Base-by-base conservation (phyloP, 2,797 vertebrate genomes). In the Pterois miles region DNA sequence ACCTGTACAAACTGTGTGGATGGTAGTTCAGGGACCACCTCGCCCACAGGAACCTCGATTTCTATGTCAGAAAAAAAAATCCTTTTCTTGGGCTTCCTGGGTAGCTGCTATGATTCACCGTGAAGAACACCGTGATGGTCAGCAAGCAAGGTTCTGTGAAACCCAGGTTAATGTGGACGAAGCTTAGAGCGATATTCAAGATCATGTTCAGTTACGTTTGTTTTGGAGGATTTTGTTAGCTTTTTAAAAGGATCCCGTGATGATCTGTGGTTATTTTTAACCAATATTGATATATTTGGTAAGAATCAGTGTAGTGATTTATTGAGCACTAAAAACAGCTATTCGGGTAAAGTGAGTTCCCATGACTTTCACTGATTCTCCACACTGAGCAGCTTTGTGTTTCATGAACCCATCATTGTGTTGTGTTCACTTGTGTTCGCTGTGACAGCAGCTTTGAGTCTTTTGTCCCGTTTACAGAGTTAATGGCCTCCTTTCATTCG, bases 391-490 rank as follows among this genome's bases (percentile, higher is more conserved):
- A 31, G 57, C 43, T 54, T 56, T 50, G 5, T 31, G 31, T 33
- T 62, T 34, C 53, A 25, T 16, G 2, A 27, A 67, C 1, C 36
- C 7, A 2, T 25, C 8, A 1, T 25, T 27, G 23, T 29, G 56
- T 23, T 34, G 69, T 11, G 13, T 65, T 54, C 13, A 7, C 31
- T 34, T 4, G 34, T 60, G 52, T 67, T 40, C 1, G 29, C 29
- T 6, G 53, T 38, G 38, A 4, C 56, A 46, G 48, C 73, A 36
- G 69, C 54, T 65, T 69, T 2, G 62, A 40, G 12, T 48, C 8
- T 20, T 84, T 84, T 76, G 80, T 84, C 48, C 53, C 2, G 10
- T 6, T 66, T 67, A 60, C 75, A 53, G 67, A 76, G 65, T 40
- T 68, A 86, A 81, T 71, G 25, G 13, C 52, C 65, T 82, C 36